Evolutionary conservation across 2,797 vertebrate genomes (phyloP).

Genomic region (Phalanger gymnotis): DNA sequence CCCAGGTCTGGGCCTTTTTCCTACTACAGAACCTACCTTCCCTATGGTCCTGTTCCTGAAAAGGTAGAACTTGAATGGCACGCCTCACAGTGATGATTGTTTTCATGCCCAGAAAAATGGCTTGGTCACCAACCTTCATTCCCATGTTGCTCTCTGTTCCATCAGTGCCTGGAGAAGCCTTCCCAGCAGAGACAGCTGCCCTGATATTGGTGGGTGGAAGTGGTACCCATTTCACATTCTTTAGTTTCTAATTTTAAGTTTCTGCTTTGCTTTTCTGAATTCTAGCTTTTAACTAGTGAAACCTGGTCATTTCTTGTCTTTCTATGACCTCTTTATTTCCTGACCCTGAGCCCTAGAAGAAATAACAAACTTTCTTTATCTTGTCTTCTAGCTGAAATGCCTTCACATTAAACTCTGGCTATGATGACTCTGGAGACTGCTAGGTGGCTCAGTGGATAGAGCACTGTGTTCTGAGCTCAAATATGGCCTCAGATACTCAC

Average conservation of each 20-base stretch:
- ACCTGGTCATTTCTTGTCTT: neutral
- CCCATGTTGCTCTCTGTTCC: neutral
- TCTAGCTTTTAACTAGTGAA: neutral
- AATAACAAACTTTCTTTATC: neutral
- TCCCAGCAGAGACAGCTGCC: conserved; percentile 10
- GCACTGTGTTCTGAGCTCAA: neutral
- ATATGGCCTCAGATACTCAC: neutral
- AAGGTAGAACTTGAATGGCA: neutral
- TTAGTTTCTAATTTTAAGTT: conserved; percentile 49
- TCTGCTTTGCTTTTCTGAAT: conserved; percentile 35
- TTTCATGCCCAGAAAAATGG: neutral
- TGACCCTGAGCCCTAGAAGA: neutral
- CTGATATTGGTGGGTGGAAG: neutral
- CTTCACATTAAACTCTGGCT: neutral
- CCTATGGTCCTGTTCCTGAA: neutral
- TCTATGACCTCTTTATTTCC: neutral
- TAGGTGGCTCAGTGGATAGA: neutral
- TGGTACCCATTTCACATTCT: conserved; percentile 27
- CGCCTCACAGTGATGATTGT: neutral
- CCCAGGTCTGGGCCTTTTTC: neutral
- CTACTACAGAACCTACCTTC: neutral
- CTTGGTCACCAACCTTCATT: neutral
- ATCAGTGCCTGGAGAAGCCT: neutral
- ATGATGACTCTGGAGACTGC: neutral
- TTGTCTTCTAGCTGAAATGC: neutral